Conservation (phyloP, 2,113 vertebrate genomes). For the Pedionomus torquatus region DNA sequence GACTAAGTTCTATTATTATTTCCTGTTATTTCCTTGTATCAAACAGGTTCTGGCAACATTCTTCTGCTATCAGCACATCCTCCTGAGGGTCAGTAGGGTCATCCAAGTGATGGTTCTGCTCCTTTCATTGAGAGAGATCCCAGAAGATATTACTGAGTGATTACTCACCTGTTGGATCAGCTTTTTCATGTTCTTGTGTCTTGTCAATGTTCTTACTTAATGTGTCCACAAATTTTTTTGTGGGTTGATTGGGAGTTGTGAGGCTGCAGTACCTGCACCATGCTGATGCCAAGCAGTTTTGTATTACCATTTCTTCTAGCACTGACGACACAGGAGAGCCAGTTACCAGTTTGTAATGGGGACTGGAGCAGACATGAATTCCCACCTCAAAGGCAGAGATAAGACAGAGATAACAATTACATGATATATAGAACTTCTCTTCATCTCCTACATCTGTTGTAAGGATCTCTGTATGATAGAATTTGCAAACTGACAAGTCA, state of each 20-base stretch:
- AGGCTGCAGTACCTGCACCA: neutral
- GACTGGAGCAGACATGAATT: neutral
- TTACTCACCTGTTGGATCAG: neutral
- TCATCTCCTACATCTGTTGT: neutral
- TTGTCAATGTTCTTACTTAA: neutral
- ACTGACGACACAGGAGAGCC: neutral
- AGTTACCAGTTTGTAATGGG: neutral
- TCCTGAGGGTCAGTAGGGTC: neutral
- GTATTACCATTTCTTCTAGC: neutral
- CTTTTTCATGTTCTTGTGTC: neutral
- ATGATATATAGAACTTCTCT: neutral
- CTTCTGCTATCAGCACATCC: neutral
- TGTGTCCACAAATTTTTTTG: neutral
- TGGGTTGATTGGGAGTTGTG: neutral
- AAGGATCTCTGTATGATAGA: neutral
- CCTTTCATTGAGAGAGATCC: neutral
- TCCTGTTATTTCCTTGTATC: neutral
- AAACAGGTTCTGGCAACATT: neutral
- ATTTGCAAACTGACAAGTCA: neutral
- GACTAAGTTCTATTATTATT: neutral
- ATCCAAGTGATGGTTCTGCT: neutral
- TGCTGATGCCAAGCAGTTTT: neutral
- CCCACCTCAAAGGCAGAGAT: neutral
- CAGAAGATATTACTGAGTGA: neutral
- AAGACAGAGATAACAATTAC: neutral